Percentiles rank a stretch among this genome's conserved stretches.
Conservation (phyloP, 2,888 invertebrate species). For the Rosalia funebris region DNA sequence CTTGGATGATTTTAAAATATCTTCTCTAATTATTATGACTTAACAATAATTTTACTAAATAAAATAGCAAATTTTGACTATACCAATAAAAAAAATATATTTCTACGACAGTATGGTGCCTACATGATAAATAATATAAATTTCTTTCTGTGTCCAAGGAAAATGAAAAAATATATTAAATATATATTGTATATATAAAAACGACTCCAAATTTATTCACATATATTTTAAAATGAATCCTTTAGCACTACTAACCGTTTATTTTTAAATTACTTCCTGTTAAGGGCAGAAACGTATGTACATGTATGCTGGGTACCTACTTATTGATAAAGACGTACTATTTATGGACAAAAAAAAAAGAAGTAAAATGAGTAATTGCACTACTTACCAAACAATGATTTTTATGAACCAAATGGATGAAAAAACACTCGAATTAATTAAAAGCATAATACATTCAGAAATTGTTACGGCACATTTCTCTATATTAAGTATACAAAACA, state of each 20-base stretch:
- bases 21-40: constrained; percentile 18
- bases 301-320: not conserved
- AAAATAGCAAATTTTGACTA: constrained; percentile 21
- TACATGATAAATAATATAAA: constrained; percentile 15
- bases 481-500: constrained; percentile 12
- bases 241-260: not conserved
- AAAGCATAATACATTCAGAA: constrained; percentile 13
- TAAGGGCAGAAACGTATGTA: constrained; percentile 1
- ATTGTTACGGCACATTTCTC: constrained; percentile 9
- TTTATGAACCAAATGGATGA: not conserved
- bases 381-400: constrained; percentile 3
- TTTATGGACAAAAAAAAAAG: not conserved
- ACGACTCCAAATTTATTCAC: not conserved
- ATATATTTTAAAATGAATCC: too few species aligned
- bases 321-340: not conserved
- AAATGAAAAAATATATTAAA: constrained; percentile 10
- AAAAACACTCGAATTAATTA: constrained; percentile 6
- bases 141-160: not conserved
- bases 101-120: constrained; percentile 1
- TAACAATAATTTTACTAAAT: constrained; percentile 16
- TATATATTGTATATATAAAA: constrained; percentile 1
- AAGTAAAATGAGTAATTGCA: not conserved
- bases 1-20: constrained; percentile 17
- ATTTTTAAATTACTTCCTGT: not conserved
- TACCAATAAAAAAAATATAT: constrained; percentile 11